Evolutionary conservation across 2,888 invertebrate species (phyloP), one percentile per base, ranked within the genome.

Genomic region (Microctonus hyperodae): DNA sequence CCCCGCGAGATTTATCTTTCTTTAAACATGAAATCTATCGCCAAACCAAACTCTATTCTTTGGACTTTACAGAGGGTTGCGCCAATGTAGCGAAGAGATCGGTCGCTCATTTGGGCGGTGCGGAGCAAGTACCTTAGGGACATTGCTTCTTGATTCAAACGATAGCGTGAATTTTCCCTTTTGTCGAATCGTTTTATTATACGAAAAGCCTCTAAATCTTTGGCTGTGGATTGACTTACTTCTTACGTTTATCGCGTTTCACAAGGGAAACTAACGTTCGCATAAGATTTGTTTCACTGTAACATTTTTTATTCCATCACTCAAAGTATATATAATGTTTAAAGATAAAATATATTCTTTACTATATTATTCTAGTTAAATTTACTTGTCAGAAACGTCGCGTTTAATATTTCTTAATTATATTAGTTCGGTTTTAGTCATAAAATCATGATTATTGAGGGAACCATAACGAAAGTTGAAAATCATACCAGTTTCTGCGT

Each of bases 21-120:
- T 73, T 74, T 75, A 76, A 76, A 75, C 72, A 73, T 72, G 76
- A 72, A 76, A 76, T 76, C 75, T 73, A 76, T 76, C 74, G 74
- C 72, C 51, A 69, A 70, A 50, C 48, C 57, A 59, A 64, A 69
- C 64, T 70, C 71, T 65, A 71, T 73, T 73, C 72, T 73, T 72
- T 62, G 44, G 67, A 67, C 56, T 69, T 64, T 64, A 44, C 48
- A 65, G 44, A 40, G 66, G 57, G 25, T 53, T 50, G 40, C 51
- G 64, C 23, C 53, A 50, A 69, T 59, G 67, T 56, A 65, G 33
- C 56, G 23, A 64, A 57, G 72, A 71, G 73, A 74, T 72, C 70
- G 73, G 72, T 73, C 71, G 73, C 73, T 74, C 74, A 74, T 74
- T 75, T 73, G 69, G 73, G 68, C 68, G 60, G 68, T 50, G 63